Conservation (phyloP, 2,888 invertebrate genomes). For the Sepiola atlantica region DNA sequence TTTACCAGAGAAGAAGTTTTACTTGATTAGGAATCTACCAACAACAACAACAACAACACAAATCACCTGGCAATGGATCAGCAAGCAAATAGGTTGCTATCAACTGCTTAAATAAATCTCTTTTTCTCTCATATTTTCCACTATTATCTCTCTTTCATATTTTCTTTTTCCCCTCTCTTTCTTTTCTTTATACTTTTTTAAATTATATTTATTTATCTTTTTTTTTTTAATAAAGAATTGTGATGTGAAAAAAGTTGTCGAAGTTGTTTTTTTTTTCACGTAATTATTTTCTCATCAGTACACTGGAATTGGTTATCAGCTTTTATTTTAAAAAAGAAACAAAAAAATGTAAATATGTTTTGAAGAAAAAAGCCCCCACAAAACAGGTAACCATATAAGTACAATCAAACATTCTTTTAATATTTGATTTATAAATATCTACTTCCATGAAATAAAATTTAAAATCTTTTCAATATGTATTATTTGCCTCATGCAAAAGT, state of each 20-base stretch:
- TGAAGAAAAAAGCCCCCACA: background rate
- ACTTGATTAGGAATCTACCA: background rate
- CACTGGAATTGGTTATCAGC: background rate
- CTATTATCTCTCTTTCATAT: background rate
- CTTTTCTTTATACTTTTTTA: background rate
- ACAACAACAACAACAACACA: background rate
- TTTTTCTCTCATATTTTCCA: background rate
- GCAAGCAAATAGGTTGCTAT: background rate
- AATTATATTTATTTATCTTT: slow-evolving; percentile 39
- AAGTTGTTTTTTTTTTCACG: slow-evolving; percentile 42
- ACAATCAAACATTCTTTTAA: background rate
- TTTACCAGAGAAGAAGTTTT: background rate
- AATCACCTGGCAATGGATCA: background rate
- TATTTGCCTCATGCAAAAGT: background rate
- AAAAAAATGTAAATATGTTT: background rate
- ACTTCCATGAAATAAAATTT: background rate
- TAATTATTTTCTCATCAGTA: background rate
- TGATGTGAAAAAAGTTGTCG: slow-evolving; percentile 43
- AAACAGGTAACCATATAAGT: background rate
- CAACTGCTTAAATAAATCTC: slow-evolving; percentile 23
- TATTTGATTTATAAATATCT: too few relatives aligned
- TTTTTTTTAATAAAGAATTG: slow-evolving; percentile 46
- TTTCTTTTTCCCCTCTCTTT: background rate
- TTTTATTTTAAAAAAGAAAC: background rate
- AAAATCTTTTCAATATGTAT: background rate